A percentile compares a stretch with the other conserved stretches of the same genome.
Evolutionary conservation across 2,888 invertebrate genomes (phyloP).

Genomic region (Drosophila quinaria): DNA sequence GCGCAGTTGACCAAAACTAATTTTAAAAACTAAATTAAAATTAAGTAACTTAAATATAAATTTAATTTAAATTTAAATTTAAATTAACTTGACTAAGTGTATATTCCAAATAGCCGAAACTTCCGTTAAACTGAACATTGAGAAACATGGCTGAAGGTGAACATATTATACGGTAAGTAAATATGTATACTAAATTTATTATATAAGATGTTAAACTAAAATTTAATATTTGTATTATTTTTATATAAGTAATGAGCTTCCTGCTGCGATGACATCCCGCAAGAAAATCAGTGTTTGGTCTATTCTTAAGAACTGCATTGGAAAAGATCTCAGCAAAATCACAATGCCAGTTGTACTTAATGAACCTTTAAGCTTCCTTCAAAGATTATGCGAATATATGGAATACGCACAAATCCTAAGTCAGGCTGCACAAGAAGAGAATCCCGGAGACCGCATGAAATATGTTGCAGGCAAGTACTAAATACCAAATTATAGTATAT

Average conservation of each 20-base stretch:
- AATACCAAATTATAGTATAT: not conserved
- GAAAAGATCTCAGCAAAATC: conserved; percentile 97
- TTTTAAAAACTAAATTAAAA: no score
- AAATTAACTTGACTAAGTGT: not conserved
- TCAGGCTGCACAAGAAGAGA: conserved; percentile 91
- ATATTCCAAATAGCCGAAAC: not conserved
- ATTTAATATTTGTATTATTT: not conserved
- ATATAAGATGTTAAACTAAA: not conserved
- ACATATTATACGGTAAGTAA: conserved; percentile 15
- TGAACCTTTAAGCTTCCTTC: conserved; percentile 97
- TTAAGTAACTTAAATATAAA: no score
- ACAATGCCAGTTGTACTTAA: conserved; percentile 98
- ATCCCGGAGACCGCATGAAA: conserved; percentile 94
- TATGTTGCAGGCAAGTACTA: conserved; percentile 88
- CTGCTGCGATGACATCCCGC: conserved; percentile 91
- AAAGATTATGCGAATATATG: conserved; percentile 97
- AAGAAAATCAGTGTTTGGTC: conserved; percentile 96
- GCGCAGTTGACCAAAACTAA: no score
- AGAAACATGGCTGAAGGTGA: conserved; percentile 23
- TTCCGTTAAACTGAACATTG: not conserved
- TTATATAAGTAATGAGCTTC: conserved; percentile 88
- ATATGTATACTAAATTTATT: not conserved
- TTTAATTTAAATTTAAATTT: no score
- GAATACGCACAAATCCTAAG: conserved; percentile 91
- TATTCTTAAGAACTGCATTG: conserved; percentile 95